Evolutionary conservation across 2,888 invertebrate species (phyloP).

Genomic region (Thyatira batis): DNA sequence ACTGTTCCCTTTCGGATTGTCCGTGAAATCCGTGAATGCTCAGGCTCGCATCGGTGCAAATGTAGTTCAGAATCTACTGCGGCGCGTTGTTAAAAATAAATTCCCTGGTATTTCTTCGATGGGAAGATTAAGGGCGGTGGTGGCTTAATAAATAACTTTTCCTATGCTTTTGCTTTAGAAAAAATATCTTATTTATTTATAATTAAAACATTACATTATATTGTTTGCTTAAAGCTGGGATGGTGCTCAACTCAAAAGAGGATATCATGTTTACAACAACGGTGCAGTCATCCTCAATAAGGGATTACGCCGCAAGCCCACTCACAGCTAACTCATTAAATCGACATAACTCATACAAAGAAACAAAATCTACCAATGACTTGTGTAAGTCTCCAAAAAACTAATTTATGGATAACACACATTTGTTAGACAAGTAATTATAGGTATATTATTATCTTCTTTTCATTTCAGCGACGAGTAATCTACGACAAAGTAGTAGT

Average conservation of each 20-base stretch:
- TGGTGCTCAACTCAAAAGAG: constrained; percentile 62
- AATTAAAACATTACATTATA: no score
- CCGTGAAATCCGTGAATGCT: no score
- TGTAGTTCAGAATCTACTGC: no score
- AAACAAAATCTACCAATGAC: constrained; percentile 65
- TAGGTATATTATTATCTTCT: neutral
- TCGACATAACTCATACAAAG: constrained; percentile 77
- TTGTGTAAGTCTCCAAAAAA: constrained; percentile 58
- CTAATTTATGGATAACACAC: neutral
- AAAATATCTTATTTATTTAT: no score
- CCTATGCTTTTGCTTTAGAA: no score
- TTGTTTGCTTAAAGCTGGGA: constrained; percentile 51
- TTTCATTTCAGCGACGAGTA: constrained; percentile 52
- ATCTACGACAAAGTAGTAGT: constrained; percentile 71
- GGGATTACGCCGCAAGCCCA: constrained; percentile 60
- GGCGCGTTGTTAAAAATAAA: no score
- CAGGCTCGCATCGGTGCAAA: no score
- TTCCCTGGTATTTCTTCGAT: no score
- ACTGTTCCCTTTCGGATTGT: no score
- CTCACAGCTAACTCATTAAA: constrained; percentile 60
- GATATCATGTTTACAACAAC: constrained; percentile 49
- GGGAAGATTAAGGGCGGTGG: no score
- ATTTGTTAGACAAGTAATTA: neutral
- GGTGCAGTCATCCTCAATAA: constrained; percentile 42
- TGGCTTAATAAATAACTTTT: no score